A percentile compares a stretch with the other conserved stretches of the same genome.
These are phyloP conservation scores for Maylandia zebra DNA, from an alignment of 2,113 vertebrate genomes.

Conservation along the genomic window DNA sequence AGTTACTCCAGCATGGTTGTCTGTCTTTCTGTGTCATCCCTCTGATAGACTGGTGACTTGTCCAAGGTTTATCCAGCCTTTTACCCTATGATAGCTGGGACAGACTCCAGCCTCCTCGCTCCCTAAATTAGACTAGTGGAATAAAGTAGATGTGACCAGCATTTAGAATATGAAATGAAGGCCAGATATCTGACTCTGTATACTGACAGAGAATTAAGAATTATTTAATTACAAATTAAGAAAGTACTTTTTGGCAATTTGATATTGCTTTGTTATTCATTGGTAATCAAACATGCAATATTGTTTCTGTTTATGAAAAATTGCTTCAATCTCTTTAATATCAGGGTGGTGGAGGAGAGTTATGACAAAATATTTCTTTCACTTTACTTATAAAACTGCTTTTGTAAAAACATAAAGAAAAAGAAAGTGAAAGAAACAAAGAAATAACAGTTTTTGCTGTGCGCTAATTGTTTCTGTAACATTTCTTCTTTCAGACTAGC, in stretches of 20 bases:
- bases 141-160: background rate
- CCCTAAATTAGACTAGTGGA: background rate
- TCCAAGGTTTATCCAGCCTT: background rate
- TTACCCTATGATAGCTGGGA: background rate
- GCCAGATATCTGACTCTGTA: background rate
- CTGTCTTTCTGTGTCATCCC: background rate
- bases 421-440: background rate
- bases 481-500: background rate
- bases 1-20: background rate
- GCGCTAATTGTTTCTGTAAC: rapidly evolving
- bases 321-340: background rate
- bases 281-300: background rate
- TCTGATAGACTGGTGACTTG: background rate
- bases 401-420: background rate
- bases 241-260: background rate
- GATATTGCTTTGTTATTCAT: background rate
- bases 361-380: background rate
- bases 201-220: background rate
- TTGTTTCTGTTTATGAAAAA: background rate
- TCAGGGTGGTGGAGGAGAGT: background rate
- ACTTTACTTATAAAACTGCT: background rate
- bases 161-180: background rate
- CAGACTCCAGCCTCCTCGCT: background rate
- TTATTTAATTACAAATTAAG: rapidly evolving
- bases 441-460: rapidly evolving